Evolutionary conservation across 2,797 vertebrate species (phyloP).

Genomic region (Pantherophis alleghaniensis): DNA sequence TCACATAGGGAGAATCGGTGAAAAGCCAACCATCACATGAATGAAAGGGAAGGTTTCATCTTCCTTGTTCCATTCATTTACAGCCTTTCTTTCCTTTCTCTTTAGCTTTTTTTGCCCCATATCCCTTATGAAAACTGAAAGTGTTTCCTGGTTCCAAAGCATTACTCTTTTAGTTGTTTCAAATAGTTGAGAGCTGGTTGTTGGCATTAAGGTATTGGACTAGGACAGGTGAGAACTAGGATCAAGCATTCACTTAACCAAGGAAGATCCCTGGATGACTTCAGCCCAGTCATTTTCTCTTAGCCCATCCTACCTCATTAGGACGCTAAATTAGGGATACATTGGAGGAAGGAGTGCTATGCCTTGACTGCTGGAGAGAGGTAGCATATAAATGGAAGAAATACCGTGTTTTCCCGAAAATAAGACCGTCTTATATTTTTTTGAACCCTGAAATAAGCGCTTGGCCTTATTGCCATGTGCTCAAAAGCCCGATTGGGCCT

Average conservation of each 20-base stretch:
- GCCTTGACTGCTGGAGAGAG: background rate
- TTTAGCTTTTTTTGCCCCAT: background rate
- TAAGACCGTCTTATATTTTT: too few relatives aligned
- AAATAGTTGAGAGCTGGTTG: background rate
- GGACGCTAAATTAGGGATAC: background rate
- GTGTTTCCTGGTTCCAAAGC: background rate
- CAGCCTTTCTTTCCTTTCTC: background rate
- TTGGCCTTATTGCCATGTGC: too few relatives aligned
- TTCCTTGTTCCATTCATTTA: background rate
- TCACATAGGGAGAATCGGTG: background rate
- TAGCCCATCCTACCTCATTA: background rate
- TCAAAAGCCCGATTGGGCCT: too few relatives aligned
- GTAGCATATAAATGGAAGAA: background rate
- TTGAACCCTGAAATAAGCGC: too few relatives aligned
- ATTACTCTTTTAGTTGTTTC: background rate
- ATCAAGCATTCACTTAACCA: background rate
- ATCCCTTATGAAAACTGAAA: background rate
- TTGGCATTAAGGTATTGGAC: background rate
- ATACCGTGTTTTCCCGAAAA: background rate
- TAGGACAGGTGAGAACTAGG: background rate
- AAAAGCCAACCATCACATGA: background rate
- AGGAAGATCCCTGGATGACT: background rate
- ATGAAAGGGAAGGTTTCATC: background rate
- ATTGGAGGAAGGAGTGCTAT: background rate
- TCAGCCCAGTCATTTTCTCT: background rate